Conservation (phyloP, 2,113 vertebrate species). For the Mellivora capensis region DNA sequence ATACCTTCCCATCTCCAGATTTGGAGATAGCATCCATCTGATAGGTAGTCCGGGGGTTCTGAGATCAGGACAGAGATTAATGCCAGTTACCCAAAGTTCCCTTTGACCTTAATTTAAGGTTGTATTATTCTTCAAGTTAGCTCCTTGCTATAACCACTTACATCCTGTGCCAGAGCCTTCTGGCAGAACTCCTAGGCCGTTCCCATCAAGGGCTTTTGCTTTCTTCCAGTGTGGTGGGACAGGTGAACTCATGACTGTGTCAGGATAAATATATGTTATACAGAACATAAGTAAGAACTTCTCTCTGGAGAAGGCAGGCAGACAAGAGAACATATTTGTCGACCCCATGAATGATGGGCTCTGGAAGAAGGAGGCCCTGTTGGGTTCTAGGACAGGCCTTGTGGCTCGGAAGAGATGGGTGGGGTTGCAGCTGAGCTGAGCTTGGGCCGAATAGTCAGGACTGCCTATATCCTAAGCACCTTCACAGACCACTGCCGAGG, state of each 20-base stretch:
- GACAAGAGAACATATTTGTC: background rate
- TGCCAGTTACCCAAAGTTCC: background rate
- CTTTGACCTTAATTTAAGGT: background rate
- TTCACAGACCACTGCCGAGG: background rate
- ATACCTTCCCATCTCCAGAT: background rate
- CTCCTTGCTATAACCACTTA: background rate
- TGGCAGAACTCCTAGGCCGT: background rate
- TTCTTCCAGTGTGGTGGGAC: background rate
- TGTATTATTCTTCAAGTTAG: background rate
- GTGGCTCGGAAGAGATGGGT: background rate
- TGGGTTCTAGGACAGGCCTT: background rate
- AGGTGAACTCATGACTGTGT: background rate
- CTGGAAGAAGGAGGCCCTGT: background rate
- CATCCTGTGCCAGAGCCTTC: background rate
- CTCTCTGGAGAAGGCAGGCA: background rate
- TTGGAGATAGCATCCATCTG: background rate
- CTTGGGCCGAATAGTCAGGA: too few species aligned
- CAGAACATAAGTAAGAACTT: background rate
- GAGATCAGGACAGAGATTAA: background rate
- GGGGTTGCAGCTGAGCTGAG: background rate
- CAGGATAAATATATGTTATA: background rate
- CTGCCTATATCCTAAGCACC: background rate
- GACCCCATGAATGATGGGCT: background rate
- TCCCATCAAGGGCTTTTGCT: background rate
- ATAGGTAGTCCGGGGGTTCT: background rate